Base-by-base conservation (phyloP, 2,113 vertebrate species). In the Toxotes jaculatrix region DNA sequence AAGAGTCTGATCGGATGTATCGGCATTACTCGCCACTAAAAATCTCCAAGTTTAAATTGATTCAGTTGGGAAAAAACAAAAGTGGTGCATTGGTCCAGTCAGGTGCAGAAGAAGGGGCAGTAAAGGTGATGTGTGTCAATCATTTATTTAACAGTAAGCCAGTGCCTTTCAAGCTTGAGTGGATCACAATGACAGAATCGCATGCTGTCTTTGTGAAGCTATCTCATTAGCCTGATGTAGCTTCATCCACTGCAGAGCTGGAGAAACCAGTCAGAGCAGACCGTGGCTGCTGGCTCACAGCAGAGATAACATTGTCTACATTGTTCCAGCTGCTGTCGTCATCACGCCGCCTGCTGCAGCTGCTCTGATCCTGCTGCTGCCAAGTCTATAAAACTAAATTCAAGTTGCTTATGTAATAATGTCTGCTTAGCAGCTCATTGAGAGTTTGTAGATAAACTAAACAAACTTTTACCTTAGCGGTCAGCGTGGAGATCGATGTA, bases 391-490 rank as follows among this genome's bases (percentile, higher is more conserved):
- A 38, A 40, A 60, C 16, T 66, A 9, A 13, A 13, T 4, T 9
- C 53, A 12, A 56, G 45, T 53, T 23, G 21, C 45, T 75, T 69
- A n/a, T 16, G 21, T 47, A 38, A 82, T 38, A 1, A 27, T 13
- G 4, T 36, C 43, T 13, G 3, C 70, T 60, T 21, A n/a, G 51
- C 51, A 8, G 51, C 3, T n/a, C n/a, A 53, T 53, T 21, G 53
- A 12, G 21, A 55, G 21, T n/a, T n/a, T 55, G 51, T 23, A 21
- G 51, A 56, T 23, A 27, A 56, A 27, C n/a, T 27, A 1, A 27
- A 27, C 12, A 56, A 55, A 56, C n/a, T 16, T 65, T 19, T 32
- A 42, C 75, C 79, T 34, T 69, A 9, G 51, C 47, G 47, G 55
- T 49, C 55, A 23, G 14, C n/a, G 32, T 67, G 47, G 40, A 65